Evolutionary conservation across 2,113 vertebrate species (phyloP), one percentile per base, ranked within the genome.

Genomic region (Panthera uncia): DNA sequence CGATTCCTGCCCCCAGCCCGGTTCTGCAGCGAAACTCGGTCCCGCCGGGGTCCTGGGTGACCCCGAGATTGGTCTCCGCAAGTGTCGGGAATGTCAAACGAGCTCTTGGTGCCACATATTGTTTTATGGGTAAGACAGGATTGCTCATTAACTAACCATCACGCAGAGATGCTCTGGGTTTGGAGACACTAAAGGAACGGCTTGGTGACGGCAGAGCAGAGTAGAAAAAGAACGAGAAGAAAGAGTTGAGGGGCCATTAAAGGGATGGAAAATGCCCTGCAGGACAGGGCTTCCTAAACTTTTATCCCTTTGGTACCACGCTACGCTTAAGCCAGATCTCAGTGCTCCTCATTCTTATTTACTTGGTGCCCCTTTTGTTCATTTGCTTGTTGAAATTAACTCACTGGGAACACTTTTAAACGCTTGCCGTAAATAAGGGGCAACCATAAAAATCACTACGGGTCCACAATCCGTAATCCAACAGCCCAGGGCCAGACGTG

Each of bases 71-170:
- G 93, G 94, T 95, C 94, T 94, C 97, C 96, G 48, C 88, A 25
- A 69, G 90, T 93, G 96, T 80, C 65, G 1, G 90, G 97, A 71
- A 94, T 95, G 91, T 90, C 96, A 96, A 80, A 96, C 95, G 96
- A 97, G 93, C 94, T 95, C 90, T 92, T 71, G 82, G 96, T 95
- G 45, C 94, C 92, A 0, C 63, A 33, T 38, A 80, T 63, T 63
- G 90, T 48, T 96, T 98, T 91, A 97, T 96, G 97, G 89, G 86
- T 41, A 68, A 95, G 90, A 98, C 50, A 12, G 50, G 97, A 97
- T 85, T 96, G 95, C 95, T 98, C 96, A 93, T 97, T 98, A 98
- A 97, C 95, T 92, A 71, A 94, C 45, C 73, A 65, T 94, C 52
- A 45, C 1, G 48, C 50, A 55, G 74, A 84, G 79, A 63, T 21